These are phyloP conservation scores for Apocrypta bakeri DNA, from an alignment of 1,140 invertebrate genomes.

Conservation along the genomic window DNA sequence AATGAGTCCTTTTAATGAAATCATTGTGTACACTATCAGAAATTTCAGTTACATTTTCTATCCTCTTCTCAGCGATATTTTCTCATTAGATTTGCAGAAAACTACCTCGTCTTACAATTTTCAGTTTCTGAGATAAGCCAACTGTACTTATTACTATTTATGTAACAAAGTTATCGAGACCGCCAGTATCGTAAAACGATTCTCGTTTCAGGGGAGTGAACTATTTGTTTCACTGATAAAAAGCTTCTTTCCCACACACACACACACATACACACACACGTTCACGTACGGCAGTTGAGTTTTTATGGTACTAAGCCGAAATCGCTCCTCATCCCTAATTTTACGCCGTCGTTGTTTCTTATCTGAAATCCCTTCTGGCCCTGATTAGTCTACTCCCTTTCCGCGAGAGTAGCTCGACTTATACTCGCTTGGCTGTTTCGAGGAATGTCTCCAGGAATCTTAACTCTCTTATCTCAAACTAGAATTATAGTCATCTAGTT, in stretches of 20 bases:
- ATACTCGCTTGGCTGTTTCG: neutral
- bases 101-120: too few relatives aligned
- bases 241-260: conserved; percentile 2
- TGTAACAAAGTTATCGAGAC: neutral
- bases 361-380: conserved; percentile 38
- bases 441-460: conserved; percentile 5
- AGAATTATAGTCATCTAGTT: neutral
- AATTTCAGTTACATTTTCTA: neutral
- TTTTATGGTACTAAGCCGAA: conserved; percentile 16
- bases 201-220: neutral
- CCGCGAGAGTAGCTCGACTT: neutral
- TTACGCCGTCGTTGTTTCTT: conserved; percentile 8
- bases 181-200: neutral
- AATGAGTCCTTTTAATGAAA: conserved; percentile 48
- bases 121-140: too few relatives aligned
- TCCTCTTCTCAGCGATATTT: too few relatives aligned
- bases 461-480: neutral
- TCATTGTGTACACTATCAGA: conserved; percentile 31
- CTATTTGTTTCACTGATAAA: neutral
- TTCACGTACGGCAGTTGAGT: neutral
- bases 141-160: too few relatives aligned
- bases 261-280: too few relatives aligned
- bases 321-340: conserved; percentile 10
- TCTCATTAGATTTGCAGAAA: too few relatives aligned
- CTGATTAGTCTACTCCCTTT: conserved; percentile 37